A percentile compares a stretch with the other conserved stretches of the same genome.
phyloP scores from a whole-genome alignment of 2,113 vertebrate species.

The Pelecanus crispus region DNA sequence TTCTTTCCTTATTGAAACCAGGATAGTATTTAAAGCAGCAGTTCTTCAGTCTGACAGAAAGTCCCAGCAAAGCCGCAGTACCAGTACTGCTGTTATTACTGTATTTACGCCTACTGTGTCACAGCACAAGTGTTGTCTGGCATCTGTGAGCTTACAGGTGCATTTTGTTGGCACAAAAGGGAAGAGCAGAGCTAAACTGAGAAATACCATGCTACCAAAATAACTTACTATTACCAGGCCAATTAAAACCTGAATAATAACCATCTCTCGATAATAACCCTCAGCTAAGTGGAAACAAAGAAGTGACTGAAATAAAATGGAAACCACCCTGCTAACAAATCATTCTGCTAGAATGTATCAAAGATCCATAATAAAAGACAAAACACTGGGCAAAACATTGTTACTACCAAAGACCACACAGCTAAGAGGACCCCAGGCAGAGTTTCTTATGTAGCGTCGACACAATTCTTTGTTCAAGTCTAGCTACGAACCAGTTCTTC shows the following conservation, averaged over 20 bases:
- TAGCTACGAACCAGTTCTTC: background rate
- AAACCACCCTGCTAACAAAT: background rate
- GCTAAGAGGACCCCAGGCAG: background rate
- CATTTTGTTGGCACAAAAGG: background rate
- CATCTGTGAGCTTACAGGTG: background rate
- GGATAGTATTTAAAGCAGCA: background rate
- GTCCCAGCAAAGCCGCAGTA: background rate
- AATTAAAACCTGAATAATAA: background rate
- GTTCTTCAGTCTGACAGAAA: background rate
- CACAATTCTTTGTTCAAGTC: background rate
- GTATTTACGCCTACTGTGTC: fast-evolving
- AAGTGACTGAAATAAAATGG: background rate
- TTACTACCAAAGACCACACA: background rate
- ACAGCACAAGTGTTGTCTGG: background rate
- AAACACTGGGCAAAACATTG: background rate
- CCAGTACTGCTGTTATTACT: too few relatives aligned
- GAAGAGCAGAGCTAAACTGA: background rate
- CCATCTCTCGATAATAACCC: background rate
- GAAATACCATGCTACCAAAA: background rate
- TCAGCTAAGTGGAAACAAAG: background rate
- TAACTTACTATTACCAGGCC: background rate
- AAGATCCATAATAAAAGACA: background rate
- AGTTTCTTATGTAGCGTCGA: background rate
- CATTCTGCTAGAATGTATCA: background rate
- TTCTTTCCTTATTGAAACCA: background rate